Evolutionary conservation across 2,113 vertebrate genomes (phyloP).

Genomic region (Caracal caracal): DNA sequence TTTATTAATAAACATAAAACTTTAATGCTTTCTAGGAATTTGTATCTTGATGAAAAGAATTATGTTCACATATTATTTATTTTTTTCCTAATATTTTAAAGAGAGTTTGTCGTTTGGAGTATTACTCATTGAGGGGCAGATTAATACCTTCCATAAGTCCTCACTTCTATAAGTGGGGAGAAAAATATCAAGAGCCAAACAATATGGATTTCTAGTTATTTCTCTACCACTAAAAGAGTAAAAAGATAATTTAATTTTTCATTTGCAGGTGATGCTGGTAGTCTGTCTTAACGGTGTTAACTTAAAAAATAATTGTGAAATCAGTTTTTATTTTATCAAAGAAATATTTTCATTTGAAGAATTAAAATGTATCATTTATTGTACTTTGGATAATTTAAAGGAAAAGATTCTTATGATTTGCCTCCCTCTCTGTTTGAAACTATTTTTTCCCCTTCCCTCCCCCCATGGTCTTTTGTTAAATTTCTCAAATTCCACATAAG

Average conservation of each 20-base stretch:
- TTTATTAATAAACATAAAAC: background rate
- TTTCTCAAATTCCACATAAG: no score
- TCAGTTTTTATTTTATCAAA: conserved; percentile 29
- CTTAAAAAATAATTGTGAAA: background rate
- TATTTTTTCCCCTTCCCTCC: no score
- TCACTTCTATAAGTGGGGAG: background rate
- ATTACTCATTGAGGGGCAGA: background rate
- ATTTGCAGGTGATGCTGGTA: background rate
- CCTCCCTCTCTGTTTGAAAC: no score
- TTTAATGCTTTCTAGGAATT: background rate
- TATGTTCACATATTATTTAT: background rate
- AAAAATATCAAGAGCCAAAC: conserved; percentile 30
- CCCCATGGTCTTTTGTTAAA: no score
- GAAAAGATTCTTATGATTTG: background rate
- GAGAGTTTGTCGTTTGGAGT: background rate
- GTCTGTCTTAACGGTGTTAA: conserved; percentile 21
- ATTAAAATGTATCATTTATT: background rate
- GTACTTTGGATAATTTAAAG: conserved; percentile 7
- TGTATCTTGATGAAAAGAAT: conserved; percentile 10
- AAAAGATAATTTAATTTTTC: background rate
- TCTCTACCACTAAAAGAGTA: conserved; percentile 14
- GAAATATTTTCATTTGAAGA: background rate
- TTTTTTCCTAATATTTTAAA: background rate
- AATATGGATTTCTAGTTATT: conserved; percentile 19
- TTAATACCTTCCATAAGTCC: background rate